Conservation (phyloP, 2,797 vertebrate genomes). For the Artibeus jamaicensis region DNA sequence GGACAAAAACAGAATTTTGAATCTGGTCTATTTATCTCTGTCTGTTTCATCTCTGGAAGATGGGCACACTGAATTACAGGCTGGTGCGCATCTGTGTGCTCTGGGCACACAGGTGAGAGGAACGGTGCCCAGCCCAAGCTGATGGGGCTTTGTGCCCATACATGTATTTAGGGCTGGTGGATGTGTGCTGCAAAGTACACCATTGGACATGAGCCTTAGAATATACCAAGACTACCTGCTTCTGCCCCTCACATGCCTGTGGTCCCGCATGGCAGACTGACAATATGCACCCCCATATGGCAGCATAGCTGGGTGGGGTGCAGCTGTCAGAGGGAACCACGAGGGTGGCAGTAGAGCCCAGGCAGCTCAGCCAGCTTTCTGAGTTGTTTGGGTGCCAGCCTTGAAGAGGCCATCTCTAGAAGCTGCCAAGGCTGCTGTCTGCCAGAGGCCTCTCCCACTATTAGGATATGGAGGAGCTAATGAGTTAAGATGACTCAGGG, state of each 20-base stretch:
- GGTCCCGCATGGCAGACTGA: background rate
- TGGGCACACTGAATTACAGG: background rate
- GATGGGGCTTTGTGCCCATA: background rate
- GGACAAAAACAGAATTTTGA: background rate
- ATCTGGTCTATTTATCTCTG: background rate
- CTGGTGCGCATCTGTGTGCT: no score
- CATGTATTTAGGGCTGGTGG: background rate
- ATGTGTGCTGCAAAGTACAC: accelerated
- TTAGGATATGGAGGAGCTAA: background rate
- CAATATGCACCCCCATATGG: constrained; percentile 1
- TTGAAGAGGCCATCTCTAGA: background rate
- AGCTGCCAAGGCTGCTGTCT: background rate
- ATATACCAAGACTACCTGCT: background rate
- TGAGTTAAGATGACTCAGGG: constrained; percentile 49
- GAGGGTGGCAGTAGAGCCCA: background rate
- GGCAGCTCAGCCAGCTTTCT: constrained; percentile 28
- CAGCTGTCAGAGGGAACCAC: background rate
- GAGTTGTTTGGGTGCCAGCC: constrained; percentile 51
- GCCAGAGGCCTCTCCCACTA: constrained; percentile 1
- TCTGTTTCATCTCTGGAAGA: background rate
- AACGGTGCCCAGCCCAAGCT: background rate
- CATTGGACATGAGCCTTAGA: background rate
- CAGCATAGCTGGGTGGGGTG: background rate
- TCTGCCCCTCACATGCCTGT: background rate
- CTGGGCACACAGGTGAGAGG: background rate